phyloP scores from a whole-genome alignment of 2,888 invertebrate species.

The Cabera pusaria region DNA sequence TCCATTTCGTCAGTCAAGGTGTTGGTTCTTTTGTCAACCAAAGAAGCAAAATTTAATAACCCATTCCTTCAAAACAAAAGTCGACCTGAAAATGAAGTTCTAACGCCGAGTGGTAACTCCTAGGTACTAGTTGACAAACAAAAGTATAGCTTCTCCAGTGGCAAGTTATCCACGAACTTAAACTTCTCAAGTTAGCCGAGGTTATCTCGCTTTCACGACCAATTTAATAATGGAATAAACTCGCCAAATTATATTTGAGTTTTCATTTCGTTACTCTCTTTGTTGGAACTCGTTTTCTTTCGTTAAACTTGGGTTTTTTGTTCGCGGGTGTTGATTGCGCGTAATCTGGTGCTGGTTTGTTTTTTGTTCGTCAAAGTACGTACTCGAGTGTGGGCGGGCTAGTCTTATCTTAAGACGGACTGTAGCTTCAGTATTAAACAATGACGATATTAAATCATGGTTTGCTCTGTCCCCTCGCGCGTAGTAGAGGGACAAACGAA shows the following conservation, averaged over 20 bases:
- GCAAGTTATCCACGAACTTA: conserved; percentile 1
- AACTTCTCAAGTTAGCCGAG: conserved; percentile 41
- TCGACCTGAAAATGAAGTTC: too few species aligned
- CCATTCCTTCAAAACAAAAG: too few species aligned
- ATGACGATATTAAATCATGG: too few species aligned
- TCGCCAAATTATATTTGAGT: conserved; percentile 63
- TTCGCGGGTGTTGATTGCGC: conserved; percentile 10
- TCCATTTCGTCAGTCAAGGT: too few species aligned
- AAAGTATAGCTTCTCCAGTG: conserved; percentile 10
- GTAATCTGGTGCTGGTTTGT: background rate
- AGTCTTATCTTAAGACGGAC: too few species aligned
- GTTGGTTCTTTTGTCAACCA: too few species aligned
- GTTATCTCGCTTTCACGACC: conserved; percentile 75
- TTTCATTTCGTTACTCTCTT: conserved; percentile 50
- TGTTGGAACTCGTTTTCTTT: conserved; percentile 31
- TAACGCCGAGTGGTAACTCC: too few species aligned
- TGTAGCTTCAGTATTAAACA: too few species aligned
- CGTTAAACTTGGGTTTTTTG: conserved; percentile 9
- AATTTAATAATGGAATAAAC: conserved; percentile 77
- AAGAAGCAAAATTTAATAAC: too few species aligned
- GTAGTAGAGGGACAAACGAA: too few species aligned
- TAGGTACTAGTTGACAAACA: conserved; percentile 18
- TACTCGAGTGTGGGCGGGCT: too few species aligned
- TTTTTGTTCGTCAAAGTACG: background rate
- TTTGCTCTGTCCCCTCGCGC: too few species aligned